phyloP scores from a whole-genome alignment of 1,140 invertebrate species.

The Pollicipes pollicipes region DNA sequence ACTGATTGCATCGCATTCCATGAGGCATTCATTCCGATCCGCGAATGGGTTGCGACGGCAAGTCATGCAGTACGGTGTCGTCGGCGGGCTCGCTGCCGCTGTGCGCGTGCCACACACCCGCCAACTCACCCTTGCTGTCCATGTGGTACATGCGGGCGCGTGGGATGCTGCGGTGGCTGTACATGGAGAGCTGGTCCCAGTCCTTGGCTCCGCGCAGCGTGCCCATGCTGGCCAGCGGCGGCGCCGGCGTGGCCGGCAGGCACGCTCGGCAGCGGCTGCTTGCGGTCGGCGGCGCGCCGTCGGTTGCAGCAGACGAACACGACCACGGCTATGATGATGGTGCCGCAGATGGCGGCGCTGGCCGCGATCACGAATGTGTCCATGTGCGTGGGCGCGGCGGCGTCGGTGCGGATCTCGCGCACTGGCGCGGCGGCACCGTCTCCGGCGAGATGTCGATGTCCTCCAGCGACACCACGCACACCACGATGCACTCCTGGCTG shows the following conservation, averaged over 20 bases:
- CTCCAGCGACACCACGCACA: conserved; percentile 75
- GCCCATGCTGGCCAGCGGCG: conserved; percentile 52
- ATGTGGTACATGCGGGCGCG: conserved; percentile 48
- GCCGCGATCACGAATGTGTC: conserved; percentile 86
- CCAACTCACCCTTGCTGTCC: conserved; percentile 14
- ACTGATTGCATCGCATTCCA: too few relatives aligned
- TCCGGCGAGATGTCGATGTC: conserved; percentile 66
- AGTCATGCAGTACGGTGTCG: too few relatives aligned
- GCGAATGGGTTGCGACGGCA: too few relatives aligned
- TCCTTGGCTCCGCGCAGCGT: conserved; percentile 35
- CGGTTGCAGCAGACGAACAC: conserved; percentile 64
- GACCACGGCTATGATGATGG: conserved; percentile 62
- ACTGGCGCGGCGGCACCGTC: conserved; percentile 66
- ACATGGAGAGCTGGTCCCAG: conserved; percentile 84
- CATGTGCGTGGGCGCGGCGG: conserved; percentile 63
- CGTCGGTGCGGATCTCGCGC: conserved; percentile 70
- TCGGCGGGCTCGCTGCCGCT: too few relatives aligned
- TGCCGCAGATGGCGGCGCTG: conserved; percentile 76
- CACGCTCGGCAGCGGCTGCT: conserved; percentile 20
- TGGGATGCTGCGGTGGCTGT: conserved; percentile 75
- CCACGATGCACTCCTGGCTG: conserved; percentile 72
- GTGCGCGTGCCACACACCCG: too few relatives aligned
- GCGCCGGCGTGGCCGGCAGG: conserved; percentile 16
- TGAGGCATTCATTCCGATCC: too few relatives aligned
- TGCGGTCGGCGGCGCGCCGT: conserved; percentile 26